Evolutionary conservation across 2,797 vertebrate genomes (phyloP), one percentile per base, ranked within the genome.

Genomic region (Phoeniculus purpureus): DNA sequence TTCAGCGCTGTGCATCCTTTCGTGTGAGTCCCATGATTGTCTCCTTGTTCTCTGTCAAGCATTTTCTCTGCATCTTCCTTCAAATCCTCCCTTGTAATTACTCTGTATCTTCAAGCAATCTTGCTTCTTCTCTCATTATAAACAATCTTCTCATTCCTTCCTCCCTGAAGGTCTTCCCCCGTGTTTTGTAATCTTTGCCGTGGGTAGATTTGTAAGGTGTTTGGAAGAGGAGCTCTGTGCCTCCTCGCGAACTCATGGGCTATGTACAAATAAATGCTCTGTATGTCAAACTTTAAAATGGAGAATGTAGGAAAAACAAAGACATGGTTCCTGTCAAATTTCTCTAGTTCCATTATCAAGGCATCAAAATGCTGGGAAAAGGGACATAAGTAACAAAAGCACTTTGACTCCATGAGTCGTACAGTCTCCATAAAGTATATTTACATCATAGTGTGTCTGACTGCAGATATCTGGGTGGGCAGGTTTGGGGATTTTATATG

Each of bases 51-150:
- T 81, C 64, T 73, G 45, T 89, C 55, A 81, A 47, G 22, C 50
- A 32, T 74, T 90, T 85, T 86, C 50, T 73, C 32, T 70, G 51
- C 55, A 3, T 31, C 34, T 87, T 78, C 45, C 29, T 93, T 76
- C 71, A 83, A 81, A 91, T 64, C 48, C n/a, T 87, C 55, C 45
- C 52, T 68, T 82, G 48, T 78, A 91, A 94, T 94, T 92, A 92
- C 90, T 29, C 29, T 62, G 27, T 62, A 29, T 89, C 79, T 92
- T 81, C 62, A 78, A 91, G 59, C 45, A 89, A 52, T 70, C 73
- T 85, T 58, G 29, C 10, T 58, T 25, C 22, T 89, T 87, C 85
- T 85, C 75, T 93, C 55, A n/a, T 85, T 71, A 83, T 43, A 71
- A 85, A 70, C 78, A 70, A 81, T 64, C 56, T 67, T 62, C 31